These are phyloP conservation scores for Chondrilla cf. caribensis DNA, from an alignment of 37 sponge, comb jelly and placozoan genomes.

Conservation along the genomic window DNA sequence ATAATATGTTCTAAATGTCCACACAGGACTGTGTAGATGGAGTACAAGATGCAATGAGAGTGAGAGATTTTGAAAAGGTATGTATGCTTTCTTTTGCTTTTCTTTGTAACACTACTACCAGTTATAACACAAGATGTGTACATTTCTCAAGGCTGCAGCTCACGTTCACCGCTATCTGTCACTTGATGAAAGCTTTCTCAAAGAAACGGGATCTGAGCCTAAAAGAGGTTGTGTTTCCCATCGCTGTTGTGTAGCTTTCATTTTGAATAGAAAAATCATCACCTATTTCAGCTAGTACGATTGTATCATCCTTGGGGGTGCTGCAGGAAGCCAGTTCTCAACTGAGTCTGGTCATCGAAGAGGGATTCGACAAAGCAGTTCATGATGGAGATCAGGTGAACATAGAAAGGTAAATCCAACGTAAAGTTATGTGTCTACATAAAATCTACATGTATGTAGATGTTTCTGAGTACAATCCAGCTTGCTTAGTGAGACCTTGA, in stretches of 20 bases:
- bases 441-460: no score
- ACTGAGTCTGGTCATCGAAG: slow-evolving; percentile 39
- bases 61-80: slow-evolving; percentile 80
- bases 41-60: slow-evolving; percentile 65
- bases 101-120: not conserved
- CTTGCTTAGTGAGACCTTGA: no score
- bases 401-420: slow-evolving; percentile 39
- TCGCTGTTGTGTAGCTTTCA: no score
- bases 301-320: slow-evolving; percentile 36
- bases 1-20: not conserved
- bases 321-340: slow-evolving; percentile 41
- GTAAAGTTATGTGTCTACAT: not conserved
- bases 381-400: not conserved
- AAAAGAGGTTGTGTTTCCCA: slow-evolving; percentile 39
- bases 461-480: no score
- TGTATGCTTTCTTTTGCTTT: not conserved
- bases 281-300: slow-evolving; percentile 28
- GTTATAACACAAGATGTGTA: not conserved
- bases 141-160: slow-evolving; percentile 67
- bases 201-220: slow-evolving; percentile 67
- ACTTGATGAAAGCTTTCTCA: slow-evolving; percentile 79
- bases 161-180: slow-evolving; percentile 88
- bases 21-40: slow-evolving; percentile 89
- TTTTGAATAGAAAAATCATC: no score
- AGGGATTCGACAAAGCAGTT: slow-evolving; percentile 50